Evolutionary conservation across 2,888 invertebrate genomes (phyloP), one percentile per base, ranked within the genome.

Genomic region (Luffia ferchaultella): DNA sequence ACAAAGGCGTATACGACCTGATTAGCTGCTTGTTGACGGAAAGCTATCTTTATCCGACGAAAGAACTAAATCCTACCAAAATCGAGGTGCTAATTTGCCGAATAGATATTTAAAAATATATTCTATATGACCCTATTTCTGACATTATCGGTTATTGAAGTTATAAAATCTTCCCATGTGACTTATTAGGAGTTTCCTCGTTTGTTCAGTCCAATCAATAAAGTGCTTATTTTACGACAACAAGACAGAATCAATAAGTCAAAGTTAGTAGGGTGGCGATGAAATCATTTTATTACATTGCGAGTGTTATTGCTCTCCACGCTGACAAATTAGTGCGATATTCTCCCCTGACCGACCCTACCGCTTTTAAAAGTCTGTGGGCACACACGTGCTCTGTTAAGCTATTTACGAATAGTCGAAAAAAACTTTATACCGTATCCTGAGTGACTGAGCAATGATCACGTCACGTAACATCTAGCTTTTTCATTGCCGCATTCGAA

Each of bases 401-500:
- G 30, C 30, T 30, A n/a, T 30, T 30, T 30, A 30, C 30, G 30
- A 30, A 3, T 12, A 12, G 30, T 30, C 30, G 30, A 30, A 7
- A 7, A n/a, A 7, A 30, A 30, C 12, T 30, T 30, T 30, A 30
- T 12, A 30, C 30, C 30, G 2, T 30, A 45, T 17, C 46, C 17
- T 42, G 1, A 41, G 41, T 42, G 41, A 42, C 16, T 41, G 12
- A 15, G 18, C 43, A 61, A 55, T 55, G 40, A 42, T 49, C 45
- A 20, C 52, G 51, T 43, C 50, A 53, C 50, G 50, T 51, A 63
- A 59, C 60, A 60, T 58, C 59, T 54, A 54, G 56, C 58, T 55
- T 60, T 64, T 63, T 60, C 60, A 59, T 62, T 60, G 58, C 60
- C 53, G 58, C 59, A 55, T 63, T 60, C 60, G 60, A 62, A 58